phyloP scores from a whole-genome alignment of 2,888 invertebrate species.

The Aphrophora alni region DNA sequence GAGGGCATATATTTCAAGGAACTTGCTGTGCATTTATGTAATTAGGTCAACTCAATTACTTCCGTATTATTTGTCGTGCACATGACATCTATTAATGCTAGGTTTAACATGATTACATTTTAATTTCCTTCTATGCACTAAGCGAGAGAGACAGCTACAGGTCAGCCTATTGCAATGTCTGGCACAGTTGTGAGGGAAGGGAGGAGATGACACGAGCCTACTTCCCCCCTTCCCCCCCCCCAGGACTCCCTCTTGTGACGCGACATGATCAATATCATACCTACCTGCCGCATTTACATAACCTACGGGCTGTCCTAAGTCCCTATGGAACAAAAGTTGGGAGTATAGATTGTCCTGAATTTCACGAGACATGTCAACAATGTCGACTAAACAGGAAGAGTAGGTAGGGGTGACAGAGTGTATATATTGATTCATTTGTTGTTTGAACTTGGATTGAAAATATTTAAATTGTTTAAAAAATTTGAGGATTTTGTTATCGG shows the following conservation, averaged over 20 bases:
- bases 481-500: no score
- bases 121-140: neutral
- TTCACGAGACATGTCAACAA: neutral
- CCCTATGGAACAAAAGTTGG: neutral
- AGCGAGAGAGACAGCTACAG: neutral
- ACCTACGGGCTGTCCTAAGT: neutral
- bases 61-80: neutral
- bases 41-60: neutral
- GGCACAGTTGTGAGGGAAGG: neutral
- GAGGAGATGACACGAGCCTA: neutral
- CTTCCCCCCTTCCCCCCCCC: neutral
- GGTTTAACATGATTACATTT: neutral
- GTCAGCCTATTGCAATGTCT: neutral
- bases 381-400: neutral
- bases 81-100: neutral
- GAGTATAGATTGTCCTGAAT: neutral
- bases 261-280: conserved; percentile 2
- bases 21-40: neutral
- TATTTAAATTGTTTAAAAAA: no score
- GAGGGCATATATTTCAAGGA: neutral
- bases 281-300: conserved; percentile 4
- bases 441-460: no score
- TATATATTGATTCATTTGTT: no score
- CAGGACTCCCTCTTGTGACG: neutral
- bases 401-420: neutral